Percentiles rank a stretch among this genome's conserved stretches.
Evolutionary conservation across 2,113 vertebrate species (phyloP).

Genomic region (Xiphophorus couchianus): DNA sequence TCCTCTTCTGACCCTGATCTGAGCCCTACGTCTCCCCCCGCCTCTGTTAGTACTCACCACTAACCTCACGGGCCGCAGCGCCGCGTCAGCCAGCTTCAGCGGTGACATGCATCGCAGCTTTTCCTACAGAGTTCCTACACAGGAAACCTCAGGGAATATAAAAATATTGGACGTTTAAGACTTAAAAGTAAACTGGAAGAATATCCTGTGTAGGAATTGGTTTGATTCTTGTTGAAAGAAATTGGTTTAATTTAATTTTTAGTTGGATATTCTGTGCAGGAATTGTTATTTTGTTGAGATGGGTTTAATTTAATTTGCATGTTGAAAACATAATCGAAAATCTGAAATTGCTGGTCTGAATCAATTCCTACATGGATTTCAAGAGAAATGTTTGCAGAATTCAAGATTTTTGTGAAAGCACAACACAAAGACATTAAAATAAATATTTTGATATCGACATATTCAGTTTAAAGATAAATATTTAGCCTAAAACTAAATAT

Average conservation of each 20-base stretch:
- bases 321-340: background rate
- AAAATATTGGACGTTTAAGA: background rate
- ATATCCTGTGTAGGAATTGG: no score
- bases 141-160: background rate
- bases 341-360: background rate
- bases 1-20: constrained; percentile 86
- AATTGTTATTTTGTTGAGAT: background rate
- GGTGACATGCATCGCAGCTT: background rate
- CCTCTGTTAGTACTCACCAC: constrained; percentile 87
- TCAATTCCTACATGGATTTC: background rate
- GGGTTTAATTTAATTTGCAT: background rate
- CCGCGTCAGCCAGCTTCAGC: background rate
- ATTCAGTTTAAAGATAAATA: no score
- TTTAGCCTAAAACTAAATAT: no score
- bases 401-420: background rate
- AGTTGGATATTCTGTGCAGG: constrained; percentile 29
- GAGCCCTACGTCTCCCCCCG: constrained; percentile 87
- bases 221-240: background rate
- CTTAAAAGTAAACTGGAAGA: background rate
- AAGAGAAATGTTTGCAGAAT: background rate
- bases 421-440: background rate
- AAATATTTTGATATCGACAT: background rate
- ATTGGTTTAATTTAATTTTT: background rate
- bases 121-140: constrained; percentile 46
- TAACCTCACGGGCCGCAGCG: constrained; percentile 11